Conservation (phyloP, 2,888 invertebrate species). For the Phalera bucephala region DNA sequence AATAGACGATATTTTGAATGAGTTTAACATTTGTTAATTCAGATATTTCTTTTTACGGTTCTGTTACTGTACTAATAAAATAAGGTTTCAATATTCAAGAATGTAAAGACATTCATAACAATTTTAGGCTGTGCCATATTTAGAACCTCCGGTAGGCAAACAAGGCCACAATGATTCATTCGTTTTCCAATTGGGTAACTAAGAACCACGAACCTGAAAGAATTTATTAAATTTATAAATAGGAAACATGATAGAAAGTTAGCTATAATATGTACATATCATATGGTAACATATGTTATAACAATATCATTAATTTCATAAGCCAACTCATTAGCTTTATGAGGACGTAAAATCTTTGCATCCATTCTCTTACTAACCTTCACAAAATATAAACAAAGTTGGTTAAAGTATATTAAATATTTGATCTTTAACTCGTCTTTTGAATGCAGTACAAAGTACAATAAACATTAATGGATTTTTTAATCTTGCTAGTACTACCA, state of each 20-base stretch:
- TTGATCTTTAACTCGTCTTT: neutral
- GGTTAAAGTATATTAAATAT: neutral
- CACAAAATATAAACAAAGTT: neutral
- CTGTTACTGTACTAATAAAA: too few relatives aligned
- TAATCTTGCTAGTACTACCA: too few relatives aligned
- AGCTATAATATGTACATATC: too few relatives aligned
- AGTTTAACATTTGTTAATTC: too few relatives aligned
- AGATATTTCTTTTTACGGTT: too few relatives aligned
- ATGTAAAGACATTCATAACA: conserved; percentile 4
- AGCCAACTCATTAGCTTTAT: too few relatives aligned
- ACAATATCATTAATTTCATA: neutral
- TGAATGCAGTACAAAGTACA: too few relatives aligned
- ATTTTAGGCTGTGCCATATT: conserved; percentile 10
- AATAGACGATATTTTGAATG: too few relatives aligned
- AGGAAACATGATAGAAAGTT: too few relatives aligned
- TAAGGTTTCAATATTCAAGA: conserved; percentile 8
- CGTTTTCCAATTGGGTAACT: conserved; percentile 9
- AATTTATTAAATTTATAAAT: conserved; percentile 5
- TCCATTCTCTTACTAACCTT: neutral
- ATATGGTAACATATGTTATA: too few relatives aligned
- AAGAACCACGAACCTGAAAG: too few relatives aligned
- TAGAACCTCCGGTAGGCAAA: conserved; percentile 12
- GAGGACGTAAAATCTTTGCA: neutral
- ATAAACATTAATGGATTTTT: too few relatives aligned
- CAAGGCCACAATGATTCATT: conserved; percentile 15